Evolutionary conservation across 2,888 invertebrate species (phyloP).

Genomic region (Dolomedes plantarius): DNA sequence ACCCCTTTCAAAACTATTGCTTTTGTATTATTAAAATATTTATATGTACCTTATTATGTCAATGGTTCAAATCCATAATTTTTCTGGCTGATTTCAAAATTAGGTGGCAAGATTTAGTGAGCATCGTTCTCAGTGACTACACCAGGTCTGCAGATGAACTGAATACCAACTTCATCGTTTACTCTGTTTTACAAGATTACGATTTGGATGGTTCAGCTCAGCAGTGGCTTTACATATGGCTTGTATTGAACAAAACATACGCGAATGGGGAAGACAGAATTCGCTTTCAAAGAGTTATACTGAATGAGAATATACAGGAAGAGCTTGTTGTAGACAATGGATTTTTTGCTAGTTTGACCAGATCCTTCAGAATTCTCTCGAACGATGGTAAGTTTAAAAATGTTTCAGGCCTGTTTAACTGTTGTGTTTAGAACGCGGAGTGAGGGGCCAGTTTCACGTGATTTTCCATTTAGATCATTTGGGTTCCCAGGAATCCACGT

Average conservation of each 20-base stretch:
- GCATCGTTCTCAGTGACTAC: background rate
- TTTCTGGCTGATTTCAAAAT: no score
- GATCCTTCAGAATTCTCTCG: conserved; percentile 7
- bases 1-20: no score
- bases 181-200: conserved; percentile 22
- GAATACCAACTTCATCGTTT: conserved; percentile 21
- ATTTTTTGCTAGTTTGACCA: conserved; percentile 28
- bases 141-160: conserved; percentile 1
- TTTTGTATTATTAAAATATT: no score
- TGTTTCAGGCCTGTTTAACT: no score
- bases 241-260: background rate
- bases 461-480: no score
- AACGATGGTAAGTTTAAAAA: conserved; percentile 3
- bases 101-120: conserved; percentile 9
- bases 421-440: no score
- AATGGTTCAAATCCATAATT: no score
- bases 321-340: background rate
- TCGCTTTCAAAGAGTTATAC: background rate
- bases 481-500: no score
- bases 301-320: background rate
- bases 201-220: background rate
- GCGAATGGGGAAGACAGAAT: background rate
- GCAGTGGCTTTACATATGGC: conserved; percentile 19
- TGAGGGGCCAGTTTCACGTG: no score
- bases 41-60: no score